Conservation (phyloP, 2,113 vertebrate species). For the Phylloscopus whistleri region DNA sequence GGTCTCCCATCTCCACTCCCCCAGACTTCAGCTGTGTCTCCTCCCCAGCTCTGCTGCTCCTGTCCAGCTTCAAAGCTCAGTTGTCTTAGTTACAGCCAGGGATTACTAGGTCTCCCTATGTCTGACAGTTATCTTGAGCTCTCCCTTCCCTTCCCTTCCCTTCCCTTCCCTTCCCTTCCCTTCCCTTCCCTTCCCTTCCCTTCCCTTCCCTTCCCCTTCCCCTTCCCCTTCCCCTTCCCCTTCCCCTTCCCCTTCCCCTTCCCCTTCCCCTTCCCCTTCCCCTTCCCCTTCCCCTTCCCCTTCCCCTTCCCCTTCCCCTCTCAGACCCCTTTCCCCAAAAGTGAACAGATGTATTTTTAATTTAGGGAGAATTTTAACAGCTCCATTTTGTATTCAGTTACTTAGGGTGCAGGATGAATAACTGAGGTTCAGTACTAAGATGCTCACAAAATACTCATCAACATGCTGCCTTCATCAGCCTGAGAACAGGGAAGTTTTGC, state of each 20-base stretch:
- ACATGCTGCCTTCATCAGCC: not conserved
- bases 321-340: not conserved
- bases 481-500: not conserved
- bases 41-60: not conserved
- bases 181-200: not conserved
- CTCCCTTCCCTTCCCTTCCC: not conserved
- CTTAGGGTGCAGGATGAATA: not conserved
- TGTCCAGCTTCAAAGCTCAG: not conserved
- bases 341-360: constrained; percentile 46
- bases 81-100: not conserved
- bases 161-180: too few species aligned
- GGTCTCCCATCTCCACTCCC: not conserved
- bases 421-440: not conserved
- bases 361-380: constrained; percentile 12
- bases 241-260: too few species aligned
- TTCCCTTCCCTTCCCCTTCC: not conserved
- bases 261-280: too few species aligned
- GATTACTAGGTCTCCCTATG: not conserved
- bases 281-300: not conserved
- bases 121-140: not conserved
- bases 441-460: not conserved
- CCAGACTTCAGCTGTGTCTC: not conserved
- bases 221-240: too few species aligned
- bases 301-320: not conserved
- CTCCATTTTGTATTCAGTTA: not conserved